These are phyloP conservation scores for Dunckerocampus dactyliophorus DNA, from an alignment of 2,113 vertebrate species.

Conservation along the genomic window DNA sequence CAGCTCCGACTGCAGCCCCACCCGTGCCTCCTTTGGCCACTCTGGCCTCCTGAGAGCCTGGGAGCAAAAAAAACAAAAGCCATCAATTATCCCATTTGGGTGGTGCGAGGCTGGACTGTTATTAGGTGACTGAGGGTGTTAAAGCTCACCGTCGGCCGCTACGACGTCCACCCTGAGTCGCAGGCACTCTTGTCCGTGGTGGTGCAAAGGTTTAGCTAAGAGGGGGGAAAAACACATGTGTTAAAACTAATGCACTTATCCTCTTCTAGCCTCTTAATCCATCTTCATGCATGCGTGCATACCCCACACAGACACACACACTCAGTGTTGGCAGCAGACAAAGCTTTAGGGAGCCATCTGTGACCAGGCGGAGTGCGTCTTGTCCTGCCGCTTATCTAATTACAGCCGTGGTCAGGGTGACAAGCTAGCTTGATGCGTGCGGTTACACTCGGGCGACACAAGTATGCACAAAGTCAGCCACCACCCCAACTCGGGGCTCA, in stretches of 20 bases:
- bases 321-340: constrained; percentile 26
- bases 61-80: constrained; percentile 14
- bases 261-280: constrained; percentile 56
- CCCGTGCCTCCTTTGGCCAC: constrained; percentile 59
- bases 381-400: constrained; percentile 60
- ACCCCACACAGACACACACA: constrained; percentile 18
- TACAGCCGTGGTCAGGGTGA: constrained; percentile 54
- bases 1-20: constrained; percentile 45
- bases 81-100: constrained; percentile 8
- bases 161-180: constrained; percentile 80
- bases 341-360: constrained; percentile 61
- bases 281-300: constrained; percentile 30
- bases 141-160: constrained; percentile 80
- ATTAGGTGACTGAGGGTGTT: neutral
- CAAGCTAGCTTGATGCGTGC: constrained; percentile 29
- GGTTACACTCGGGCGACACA: constrained; percentile 28
- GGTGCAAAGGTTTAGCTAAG: constrained; percentile 87
- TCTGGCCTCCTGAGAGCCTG: constrained; percentile 73
- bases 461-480: constrained; percentile 22
- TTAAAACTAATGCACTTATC: constrained; percentile 65
- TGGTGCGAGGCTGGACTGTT: neutral
- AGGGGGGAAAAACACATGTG: constrained; percentile 23
- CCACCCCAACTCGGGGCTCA: constrained; percentile 14
- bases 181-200: constrained; percentile 80
- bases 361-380: constrained; percentile 48